A percentile compares a stretch with the other conserved stretches of the same genome.
Evolutionary conservation across 1,140 invertebrate species (phyloP).

Genomic region (Drosophila cardini): DNA sequence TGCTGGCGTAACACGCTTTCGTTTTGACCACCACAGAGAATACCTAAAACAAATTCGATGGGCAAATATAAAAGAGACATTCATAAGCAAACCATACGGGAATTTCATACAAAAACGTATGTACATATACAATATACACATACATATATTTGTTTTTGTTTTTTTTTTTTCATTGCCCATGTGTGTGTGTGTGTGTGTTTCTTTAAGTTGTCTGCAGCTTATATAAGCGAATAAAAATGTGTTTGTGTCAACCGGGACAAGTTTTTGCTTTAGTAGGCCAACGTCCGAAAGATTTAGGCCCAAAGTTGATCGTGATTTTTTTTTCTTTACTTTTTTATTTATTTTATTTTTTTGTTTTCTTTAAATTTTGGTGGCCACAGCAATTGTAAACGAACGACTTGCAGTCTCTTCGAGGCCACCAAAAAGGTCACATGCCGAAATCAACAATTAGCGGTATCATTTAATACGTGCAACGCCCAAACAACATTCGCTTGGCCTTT

Average conservation of each 20-base stretch:
- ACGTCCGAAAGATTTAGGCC: conserved; percentile 29
- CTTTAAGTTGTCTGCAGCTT: too few species aligned
- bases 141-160: conserved; percentile 41
- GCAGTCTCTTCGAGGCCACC: background rate
- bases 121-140: conserved; percentile 33
- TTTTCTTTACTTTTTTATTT: background rate
- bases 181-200: conserved; percentile 4
- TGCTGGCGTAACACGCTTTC: conserved; percentile 55
- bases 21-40: conserved; percentile 62
- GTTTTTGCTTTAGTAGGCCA: conserved; percentile 73
- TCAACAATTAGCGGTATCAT: conserved; percentile 12
- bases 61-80: conserved; percentile 59
- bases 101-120: conserved; percentile 9
- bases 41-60: conserved; percentile 47
- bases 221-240: conserved; percentile 4
- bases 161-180: conserved; percentile 37
- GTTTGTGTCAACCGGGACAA: conserved; percentile 47
- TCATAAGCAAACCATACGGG: conserved; percentile 40
- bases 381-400: background rate
- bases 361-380: background rate
- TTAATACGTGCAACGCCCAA: conserved; percentile 18
- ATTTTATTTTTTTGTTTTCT: too few species aligned
- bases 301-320: conserved; percentile 25
- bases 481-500: conserved; percentile 8
- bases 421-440: background rate